A percentile compares a stretch with the other conserved stretches of the same genome.
Conservation (phyloP, 2,797 vertebrate species). For the Lerista edwardsae region DNA sequence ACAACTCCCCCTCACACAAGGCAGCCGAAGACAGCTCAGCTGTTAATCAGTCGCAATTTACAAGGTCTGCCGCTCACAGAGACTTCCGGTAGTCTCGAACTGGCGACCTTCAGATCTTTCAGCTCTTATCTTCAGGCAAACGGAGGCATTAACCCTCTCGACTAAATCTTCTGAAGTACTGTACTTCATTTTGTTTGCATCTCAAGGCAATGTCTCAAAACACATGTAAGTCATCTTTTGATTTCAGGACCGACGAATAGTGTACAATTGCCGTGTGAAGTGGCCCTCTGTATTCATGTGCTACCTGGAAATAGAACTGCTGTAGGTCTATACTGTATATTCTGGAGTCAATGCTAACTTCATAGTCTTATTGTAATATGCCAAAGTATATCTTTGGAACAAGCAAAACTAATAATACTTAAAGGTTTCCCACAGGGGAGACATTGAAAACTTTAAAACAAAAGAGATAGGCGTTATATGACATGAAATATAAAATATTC, state of each 20-base stretch:
- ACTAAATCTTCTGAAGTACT: too few species aligned
- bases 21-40: too few species aligned
- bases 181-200: not conserved
- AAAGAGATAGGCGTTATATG: slow-evolving; percentile 48
- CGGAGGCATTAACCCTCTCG: too few species aligned
- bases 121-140: too few species aligned
- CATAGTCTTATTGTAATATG: not conserved
- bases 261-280: not conserved
- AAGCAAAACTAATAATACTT: slow-evolving; percentile 36
- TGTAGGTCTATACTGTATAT: not conserved
- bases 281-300: not conserved
- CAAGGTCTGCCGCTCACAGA: too few species aligned
- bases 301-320: not conserved
- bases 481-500: slow-evolving; percentile 38
- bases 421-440: slow-evolving; percentile 26
- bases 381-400: slow-evolving; percentile 1
- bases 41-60: too few species aligned
- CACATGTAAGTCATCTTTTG: not conserved
- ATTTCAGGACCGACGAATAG: not conserved
- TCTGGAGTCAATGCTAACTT: not conserved
- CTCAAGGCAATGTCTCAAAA: not conserved
- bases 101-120: too few species aligned
- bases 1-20: too few species aligned
- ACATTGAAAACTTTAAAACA: slow-evolving; percentile 49
- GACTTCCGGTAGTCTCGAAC: too few species aligned